Percentiles rank a stretch among this genome's conserved stretches.
phyloP scores from a whole-genome alignment of 2,113 vertebrate species.

The Peromyscus californicus region DNA sequence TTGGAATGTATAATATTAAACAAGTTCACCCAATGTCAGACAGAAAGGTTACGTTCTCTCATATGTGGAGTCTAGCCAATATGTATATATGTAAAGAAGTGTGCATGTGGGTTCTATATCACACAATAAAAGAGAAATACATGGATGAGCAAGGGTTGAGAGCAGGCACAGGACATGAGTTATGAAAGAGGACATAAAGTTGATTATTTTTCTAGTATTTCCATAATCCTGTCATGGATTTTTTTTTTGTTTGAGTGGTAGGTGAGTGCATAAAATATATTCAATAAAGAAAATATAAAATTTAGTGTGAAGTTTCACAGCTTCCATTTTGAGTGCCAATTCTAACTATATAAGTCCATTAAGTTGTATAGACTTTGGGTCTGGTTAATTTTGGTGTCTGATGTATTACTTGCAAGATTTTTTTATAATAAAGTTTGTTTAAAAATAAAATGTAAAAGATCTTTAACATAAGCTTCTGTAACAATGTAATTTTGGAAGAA shows the following conservation, averaged over 20 bases:
- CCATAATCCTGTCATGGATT: not conserved
- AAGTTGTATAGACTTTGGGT: not conserved
- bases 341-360: not conserved
- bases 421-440: not conserved
- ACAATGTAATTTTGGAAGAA: not conserved
- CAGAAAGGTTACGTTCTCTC: not conserved
- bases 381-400: not conserved
- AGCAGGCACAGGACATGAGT: not conserved
- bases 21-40: not conserved
- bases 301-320: not conserved
- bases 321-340: not conserved
- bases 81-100: not conserved
- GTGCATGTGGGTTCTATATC: not conserved
- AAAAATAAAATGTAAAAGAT: not conserved
- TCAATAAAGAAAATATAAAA: not conserved
- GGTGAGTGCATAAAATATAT: not conserved
- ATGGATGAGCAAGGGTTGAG: not conserved
- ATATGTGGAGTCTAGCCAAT: not conserved
- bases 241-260: not conserved
- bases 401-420: not conserved
- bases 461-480: not conserved
- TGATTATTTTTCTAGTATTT: not conserved
- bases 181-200: not conserved
- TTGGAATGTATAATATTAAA: not conserved
- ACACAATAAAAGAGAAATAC: not conserved